Evolutionary conservation across 2,113 vertebrate species (phyloP), one percentile per base, ranked within the genome.

Genomic region (Morone chrysops): DNA sequence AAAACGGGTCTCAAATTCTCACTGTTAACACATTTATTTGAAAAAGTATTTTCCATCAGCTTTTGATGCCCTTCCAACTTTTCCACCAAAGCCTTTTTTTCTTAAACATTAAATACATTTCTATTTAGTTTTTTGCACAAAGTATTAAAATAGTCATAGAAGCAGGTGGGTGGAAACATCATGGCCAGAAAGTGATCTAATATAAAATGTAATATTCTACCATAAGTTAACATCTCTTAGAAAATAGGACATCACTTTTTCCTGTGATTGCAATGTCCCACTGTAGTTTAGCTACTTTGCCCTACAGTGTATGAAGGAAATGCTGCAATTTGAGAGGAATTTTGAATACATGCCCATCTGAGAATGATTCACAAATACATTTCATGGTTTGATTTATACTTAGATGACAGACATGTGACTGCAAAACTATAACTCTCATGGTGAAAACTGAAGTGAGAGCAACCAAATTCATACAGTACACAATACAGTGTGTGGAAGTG

Each of bases 1-100:
- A 65, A 72, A 88, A 82, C 6, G 22, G 47, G 11, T 80, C 63
- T 41, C 3, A 38, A 70, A 80, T 73, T 71, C 59, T 70, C 47
- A 18, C 56, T 62, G 47, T 45, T 57, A 45, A 47, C 31, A 63
- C 62, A 20, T 70, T 17, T 31, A 70, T 70, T 68, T 56, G 40
- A 87, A 82, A 76, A 70, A 77, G 67, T 31, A 7, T 71, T 31
- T 70, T 50, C 40, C 36, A 69, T 80, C 47, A 9, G 38, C 59
- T 4, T 84, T 66, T 41, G 68, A 77, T 10, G 5, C 69, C 18
- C 20, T 43, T 66, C 9, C 20, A 50, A 13, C 48, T 36, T 78
- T 74, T 75, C 40, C 25, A 25, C 6, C 25, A 13, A 51, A 57
- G 63, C 22, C 11, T 48, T 75, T 54, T 76, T 85, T 54, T 38